Evolutionary conservation across 2,797 vertebrate genomes (phyloP).

Genomic region (Schizopygopsis malacanthus): DNA sequence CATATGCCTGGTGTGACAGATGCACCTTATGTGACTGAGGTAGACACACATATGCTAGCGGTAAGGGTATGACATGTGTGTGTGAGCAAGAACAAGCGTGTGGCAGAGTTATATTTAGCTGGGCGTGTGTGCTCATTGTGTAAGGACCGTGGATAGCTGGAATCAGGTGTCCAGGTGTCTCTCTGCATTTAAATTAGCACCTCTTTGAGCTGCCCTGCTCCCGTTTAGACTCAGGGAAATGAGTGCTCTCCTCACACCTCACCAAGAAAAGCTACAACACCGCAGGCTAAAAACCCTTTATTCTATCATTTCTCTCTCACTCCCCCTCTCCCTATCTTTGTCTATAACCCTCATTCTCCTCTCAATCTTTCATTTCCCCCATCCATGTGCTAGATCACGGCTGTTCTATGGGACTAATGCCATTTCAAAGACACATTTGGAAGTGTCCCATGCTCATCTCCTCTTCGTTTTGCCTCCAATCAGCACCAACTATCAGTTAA

Average conservation of each 20-base stretch:
- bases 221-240: slow-evolving; percentile 45
- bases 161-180: slow-evolving; percentile 59
- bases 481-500: slow-evolving; percentile 39
- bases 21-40: slow-evolving; percentile 1
- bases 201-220: slow-evolving; percentile 54
- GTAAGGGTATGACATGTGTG: slow-evolving; percentile 19
- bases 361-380: slow-evolving; percentile 22
- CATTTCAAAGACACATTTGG: slow-evolving; percentile 59
- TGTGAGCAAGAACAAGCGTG: slow-evolving; percentile 29
- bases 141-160: slow-evolving; percentile 35
- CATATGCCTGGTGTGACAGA: slow-evolving; percentile 12
- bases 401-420: slow-evolving; percentile 55
- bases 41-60: slow-evolving; percentile 26
- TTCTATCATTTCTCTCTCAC: slow-evolving; percentile 18
- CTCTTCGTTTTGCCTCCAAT: slow-evolving; percentile 2
- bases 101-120: slow-evolving; percentile 53
- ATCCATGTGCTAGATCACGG: background rate
- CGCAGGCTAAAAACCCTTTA: slow-evolving; percentile 44
- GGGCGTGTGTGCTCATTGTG: slow-evolving; percentile 50
- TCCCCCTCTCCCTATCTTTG: background rate
- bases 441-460: slow-evolving; percentile 3
- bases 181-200: slow-evolving; percentile 62
- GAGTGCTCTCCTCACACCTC: slow-evolving; percentile 51
- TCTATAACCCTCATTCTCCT: slow-evolving; percentile 24
- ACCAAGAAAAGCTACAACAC: slow-evolving; percentile 54